Conservation (phyloP, 2,888 invertebrate genomes). For the Drosophila cognata region DNA sequence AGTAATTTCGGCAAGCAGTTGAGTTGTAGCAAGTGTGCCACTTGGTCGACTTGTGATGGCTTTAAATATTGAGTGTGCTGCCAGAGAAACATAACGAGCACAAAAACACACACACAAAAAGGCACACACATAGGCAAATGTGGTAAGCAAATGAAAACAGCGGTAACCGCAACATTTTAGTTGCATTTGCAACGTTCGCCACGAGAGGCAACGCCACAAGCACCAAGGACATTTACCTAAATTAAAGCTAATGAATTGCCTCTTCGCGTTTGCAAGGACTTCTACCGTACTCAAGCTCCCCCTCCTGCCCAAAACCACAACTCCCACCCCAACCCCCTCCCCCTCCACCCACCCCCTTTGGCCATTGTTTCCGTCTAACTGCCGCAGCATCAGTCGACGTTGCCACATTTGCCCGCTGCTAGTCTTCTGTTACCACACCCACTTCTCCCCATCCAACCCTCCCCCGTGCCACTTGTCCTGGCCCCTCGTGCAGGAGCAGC, state of each 20-base stretch:
- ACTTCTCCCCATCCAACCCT: not conserved
- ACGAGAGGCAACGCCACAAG: conserved; percentile 79
- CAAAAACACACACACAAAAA: conserved; percentile 20
- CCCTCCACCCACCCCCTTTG: not conserved
- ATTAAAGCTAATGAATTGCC: conserved; percentile 80
- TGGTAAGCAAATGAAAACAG: conserved; percentile 61
- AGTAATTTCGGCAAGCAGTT: conserved; percentile 25
- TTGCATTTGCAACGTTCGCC: conserved; percentile 77
- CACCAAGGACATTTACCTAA: conserved; percentile 81
- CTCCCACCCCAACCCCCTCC: not conserved
- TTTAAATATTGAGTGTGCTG: conserved; percentile 73
- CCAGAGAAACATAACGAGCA: conserved; percentile 39
- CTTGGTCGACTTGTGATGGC: conserved; percentile 47
- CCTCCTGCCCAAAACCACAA: not conserved
- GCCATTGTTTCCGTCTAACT: conserved; percentile 52
- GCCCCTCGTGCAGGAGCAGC: conserved; percentile 57
- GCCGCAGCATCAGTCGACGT: conserved; percentile 48
- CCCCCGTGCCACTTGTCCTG: not conserved
- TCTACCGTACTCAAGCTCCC: conserved; percentile 19
- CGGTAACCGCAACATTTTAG: conserved; percentile 77
- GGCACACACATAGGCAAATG: conserved; percentile 11
- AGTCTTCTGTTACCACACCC: not conserved
- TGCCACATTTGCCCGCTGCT: conserved; percentile 38
- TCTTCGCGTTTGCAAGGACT: conserved; percentile 70
- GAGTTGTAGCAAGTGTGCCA: conserved; percentile 37